Evolutionary conservation across 2,888 invertebrate species (phyloP).

Genomic region (Scaeva pyrastri): DNA sequence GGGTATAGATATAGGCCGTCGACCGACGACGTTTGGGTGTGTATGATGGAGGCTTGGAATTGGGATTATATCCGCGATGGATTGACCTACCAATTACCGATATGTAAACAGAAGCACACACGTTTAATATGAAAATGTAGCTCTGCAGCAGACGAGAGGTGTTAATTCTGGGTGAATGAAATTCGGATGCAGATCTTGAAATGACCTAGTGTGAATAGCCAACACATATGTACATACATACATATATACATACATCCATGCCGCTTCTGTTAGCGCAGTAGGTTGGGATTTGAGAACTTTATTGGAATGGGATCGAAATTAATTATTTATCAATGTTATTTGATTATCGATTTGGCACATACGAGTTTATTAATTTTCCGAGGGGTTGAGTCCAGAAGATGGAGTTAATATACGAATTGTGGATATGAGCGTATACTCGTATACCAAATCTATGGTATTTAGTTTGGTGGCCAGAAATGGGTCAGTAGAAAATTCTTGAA

Average conservation of each 20-base stretch:
- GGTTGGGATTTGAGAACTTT: conserved; percentile 3
- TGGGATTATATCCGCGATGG: conserved; percentile 12
- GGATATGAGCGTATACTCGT: neutral
- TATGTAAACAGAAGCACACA: conserved; percentile 1
- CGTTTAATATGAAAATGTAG: neutral
- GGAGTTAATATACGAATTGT: conserved; percentile 40
- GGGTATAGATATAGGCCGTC: no score
- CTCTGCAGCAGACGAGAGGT: conserved; percentile 49
- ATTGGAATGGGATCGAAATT: conserved; percentile 70
- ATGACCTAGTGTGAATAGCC: conserved; percentile 54
- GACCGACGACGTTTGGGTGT: neutral
- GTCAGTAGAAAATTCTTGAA: conserved; percentile 69
- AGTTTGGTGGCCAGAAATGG: conserved; percentile 45
- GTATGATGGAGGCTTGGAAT: neutral
- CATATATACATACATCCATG: no score
- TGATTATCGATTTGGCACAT: conserved; percentile 73
- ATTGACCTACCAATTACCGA: conserved; percentile 57
- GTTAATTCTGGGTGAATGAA: conserved; percentile 70
- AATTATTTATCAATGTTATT: conserved; percentile 71
- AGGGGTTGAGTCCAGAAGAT: conserved; percentile 13
- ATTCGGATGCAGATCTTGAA: conserved; percentile 64
- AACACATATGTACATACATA: no score
- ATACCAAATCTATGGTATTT: neutral
- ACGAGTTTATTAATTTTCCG: neutral
- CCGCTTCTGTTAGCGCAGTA: no score